phyloP scores from a whole-genome alignment of 92 coral and sea anemone species.

The Nematostella vectensis region DNA sequence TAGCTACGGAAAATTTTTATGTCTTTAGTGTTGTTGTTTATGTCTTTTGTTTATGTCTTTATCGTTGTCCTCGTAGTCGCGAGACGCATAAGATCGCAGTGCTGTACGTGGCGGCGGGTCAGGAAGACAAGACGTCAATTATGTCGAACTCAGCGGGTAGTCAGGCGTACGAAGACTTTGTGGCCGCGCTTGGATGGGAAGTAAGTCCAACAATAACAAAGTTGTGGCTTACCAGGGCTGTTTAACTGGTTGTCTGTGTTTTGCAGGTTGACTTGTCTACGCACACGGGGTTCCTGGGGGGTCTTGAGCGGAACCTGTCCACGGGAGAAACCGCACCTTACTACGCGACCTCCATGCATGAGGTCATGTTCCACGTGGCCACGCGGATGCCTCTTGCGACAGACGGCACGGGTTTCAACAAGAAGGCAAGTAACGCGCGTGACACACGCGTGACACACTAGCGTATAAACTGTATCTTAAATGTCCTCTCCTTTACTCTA shows the following conservation, averaged over 20 bases:
- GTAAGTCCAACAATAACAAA: slow-evolving; percentile 19
- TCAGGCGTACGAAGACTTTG: slow-evolving; percentile 84
- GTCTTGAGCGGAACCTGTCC: slow-evolving; percentile 85
- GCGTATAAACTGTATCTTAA: background rate
- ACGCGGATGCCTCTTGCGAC: slow-evolving; percentile 91
- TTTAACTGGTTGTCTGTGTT: background rate
- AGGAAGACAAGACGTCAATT: slow-evolving; percentile 93
- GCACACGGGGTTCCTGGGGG: slow-evolving; percentile 96
- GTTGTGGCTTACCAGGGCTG: background rate
- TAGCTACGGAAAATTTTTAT: too few relatives aligned
- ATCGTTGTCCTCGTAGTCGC: too few relatives aligned
- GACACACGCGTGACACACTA: background rate
- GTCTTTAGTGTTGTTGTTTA: too few relatives aligned
- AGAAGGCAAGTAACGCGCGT: slow-evolving; percentile 76
- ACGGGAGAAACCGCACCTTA: slow-evolving; percentile 96
- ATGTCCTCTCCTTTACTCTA: background rate
- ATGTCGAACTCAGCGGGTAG: slow-evolving; percentile 91
- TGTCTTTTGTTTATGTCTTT: too few relatives aligned
- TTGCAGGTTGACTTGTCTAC: slow-evolving; percentile 85
- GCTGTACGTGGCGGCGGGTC: slow-evolving; percentile 88
- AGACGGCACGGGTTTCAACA: slow-evolving; percentile 81
- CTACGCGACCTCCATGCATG: slow-evolving; percentile 79
- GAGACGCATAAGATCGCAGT: slow-evolving; percentile 98
- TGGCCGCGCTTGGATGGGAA: slow-evolving; percentile 99
- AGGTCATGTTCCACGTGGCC: slow-evolving; percentile 91